phyloP scores from a whole-genome alignment of 2,797 vertebrate species.

The Phataginus tricuspis region DNA sequence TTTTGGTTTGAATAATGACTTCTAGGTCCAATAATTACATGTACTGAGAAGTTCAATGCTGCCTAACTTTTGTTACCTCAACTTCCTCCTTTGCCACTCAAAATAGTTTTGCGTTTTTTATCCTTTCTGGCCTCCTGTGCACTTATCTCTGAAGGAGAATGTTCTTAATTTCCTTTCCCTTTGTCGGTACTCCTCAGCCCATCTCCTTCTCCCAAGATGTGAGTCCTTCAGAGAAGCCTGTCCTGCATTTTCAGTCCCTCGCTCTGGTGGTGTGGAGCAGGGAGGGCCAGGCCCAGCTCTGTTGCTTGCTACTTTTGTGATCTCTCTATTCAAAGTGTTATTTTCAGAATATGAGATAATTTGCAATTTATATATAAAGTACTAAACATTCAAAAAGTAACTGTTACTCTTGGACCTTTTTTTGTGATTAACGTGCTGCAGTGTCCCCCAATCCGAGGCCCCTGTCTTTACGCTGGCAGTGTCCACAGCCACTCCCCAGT shows the following conservation, averaged over 20 bases:
- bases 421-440: too few species aligned
- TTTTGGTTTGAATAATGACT: slow-evolving; percentile 34
- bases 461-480: background rate
- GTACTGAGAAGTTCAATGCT: background rate
- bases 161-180: background rate
- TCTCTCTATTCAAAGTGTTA: background rate
- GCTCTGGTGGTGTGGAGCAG: fast-evolving
- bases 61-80: background rate
- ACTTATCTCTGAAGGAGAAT: background rate
- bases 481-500: background rate
- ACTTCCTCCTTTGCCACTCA: slow-evolving; percentile 55
- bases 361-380: background rate
- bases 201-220: fast-evolving
- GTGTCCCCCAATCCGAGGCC: background rate
- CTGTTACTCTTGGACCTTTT: background rate
- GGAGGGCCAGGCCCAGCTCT: background rate
- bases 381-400: background rate
- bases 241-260: fast-evolving
- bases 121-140: background rate
- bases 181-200: background rate
- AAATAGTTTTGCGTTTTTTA: slow-evolving; percentile 8
- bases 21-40: background rate
- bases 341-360: background rate
- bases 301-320: background rate
- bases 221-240: background rate